These are phyloP conservation scores for Rhingia campestris DNA, from an alignment of 2,888 invertebrate genomes.

Conservation along the genomic window DNA sequence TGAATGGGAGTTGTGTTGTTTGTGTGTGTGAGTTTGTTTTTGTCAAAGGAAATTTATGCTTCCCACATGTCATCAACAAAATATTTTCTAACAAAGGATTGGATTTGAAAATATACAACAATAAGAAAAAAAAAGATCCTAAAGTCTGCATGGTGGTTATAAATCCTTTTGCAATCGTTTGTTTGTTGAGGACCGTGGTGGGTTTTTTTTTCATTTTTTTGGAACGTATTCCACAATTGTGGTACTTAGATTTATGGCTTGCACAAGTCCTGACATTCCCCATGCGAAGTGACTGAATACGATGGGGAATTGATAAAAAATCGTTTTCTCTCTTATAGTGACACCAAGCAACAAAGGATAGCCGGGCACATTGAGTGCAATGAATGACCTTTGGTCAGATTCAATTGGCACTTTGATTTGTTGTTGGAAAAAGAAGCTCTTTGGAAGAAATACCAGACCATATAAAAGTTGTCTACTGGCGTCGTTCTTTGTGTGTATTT, in stretches of 20 bases:
- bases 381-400: constrained; percentile 59
- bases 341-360: constrained; percentile 34
- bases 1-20: constrained; percentile 13
- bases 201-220: neutral
- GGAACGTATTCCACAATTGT: constrained; percentile 35
- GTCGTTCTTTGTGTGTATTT: too few relatives aligned
- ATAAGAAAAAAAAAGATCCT: constrained; percentile 3
- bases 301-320: constrained; percentile 25
- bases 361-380: constrained; percentile 23
- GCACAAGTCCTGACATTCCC: constrained; percentile 48
- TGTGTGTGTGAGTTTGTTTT: neutral
- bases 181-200: neutral
- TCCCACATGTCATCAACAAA: constrained; percentile 61
- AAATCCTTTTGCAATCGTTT: constrained; percentile 15
- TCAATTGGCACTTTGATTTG: constrained; percentile 62
- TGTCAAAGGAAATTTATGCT: constrained; percentile 38
- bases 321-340: constrained; percentile 16
- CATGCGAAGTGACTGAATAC: constrained; percentile 26
- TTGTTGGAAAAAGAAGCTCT: constrained; percentile 26
- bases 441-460: neutral
- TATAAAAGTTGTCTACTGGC: too few relatives aligned
- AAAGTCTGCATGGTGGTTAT: constrained; percentile 11
- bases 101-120: constrained; percentile 25
- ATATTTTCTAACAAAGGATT: constrained; percentile 54
- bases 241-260: constrained; percentile 59